Evolutionary conservation across 2,797 vertebrate species (phyloP).

Genomic region (Octomys mimax): DNA sequence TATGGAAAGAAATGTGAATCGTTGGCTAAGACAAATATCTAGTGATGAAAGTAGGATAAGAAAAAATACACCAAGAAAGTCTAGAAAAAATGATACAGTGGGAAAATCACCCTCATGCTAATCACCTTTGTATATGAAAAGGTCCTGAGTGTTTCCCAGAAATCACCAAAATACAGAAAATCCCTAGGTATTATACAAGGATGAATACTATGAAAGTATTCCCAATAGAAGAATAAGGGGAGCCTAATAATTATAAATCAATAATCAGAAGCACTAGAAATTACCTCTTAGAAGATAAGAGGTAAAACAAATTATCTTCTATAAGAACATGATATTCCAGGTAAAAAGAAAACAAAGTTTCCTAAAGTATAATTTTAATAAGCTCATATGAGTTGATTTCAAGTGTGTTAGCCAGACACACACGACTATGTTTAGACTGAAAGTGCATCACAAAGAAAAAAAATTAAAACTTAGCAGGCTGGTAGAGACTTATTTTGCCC

Average conservation of each 20-base stretch:
- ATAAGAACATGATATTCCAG: slow-evolving; percentile 40
- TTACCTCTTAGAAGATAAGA: slow-evolving; percentile 4
- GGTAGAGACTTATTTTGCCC: background rate
- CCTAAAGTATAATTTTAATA: slow-evolving; percentile 28
- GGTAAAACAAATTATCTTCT: slow-evolving; percentile 30
- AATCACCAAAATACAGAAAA: background rate
- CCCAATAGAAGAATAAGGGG: slow-evolving; percentile 40
- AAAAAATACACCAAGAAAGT: slow-evolving; percentile 20
- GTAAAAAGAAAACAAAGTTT: slow-evolving; percentile 54
- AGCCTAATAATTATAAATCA: background rate
- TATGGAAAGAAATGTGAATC: slow-evolving; percentile 49
- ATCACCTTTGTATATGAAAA: background rate
- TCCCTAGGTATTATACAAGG: background rate
- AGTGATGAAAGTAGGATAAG: background rate
- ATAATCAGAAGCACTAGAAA: slow-evolving; percentile 19
- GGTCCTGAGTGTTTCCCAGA: background rate
- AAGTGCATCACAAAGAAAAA: background rate
- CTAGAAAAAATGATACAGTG: background rate
- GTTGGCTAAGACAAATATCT: background rate
- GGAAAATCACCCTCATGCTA: background rate
- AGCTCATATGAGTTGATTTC: slow-evolving; percentile 23
- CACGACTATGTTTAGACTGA: slow-evolving; percentile 29
- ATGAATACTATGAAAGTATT: background rate
- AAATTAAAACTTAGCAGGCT: slow-evolving; percentile 21
- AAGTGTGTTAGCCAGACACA: background rate